Conservation (phyloP, 2,888 invertebrate species). For the Bhutanitis thaidina region DNA sequence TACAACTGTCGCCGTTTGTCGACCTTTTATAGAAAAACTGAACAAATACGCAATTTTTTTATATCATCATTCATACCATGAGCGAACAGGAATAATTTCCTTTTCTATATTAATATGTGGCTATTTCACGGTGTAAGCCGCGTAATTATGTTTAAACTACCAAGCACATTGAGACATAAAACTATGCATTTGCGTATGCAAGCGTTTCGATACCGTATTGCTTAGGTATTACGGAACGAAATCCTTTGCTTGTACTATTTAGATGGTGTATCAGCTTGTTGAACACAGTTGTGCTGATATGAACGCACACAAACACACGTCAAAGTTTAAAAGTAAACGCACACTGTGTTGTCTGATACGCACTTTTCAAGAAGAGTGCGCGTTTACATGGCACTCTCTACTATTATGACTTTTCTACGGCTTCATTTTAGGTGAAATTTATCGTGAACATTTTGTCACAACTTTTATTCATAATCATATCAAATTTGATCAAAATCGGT, state of each 20-base stretch:
- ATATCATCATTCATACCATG: not conserved
- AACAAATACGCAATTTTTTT: too few species aligned
- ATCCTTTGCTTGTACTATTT: conserved; percentile 6
- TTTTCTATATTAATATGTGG: conserved; percentile 13
- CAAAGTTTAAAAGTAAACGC: conserved; percentile 27
- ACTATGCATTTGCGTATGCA: conserved; percentile 6
- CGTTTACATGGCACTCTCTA: conserved; percentile 28
- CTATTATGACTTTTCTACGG: conserved; percentile 14
- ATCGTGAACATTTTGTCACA: too few species aligned
- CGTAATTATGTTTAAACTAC: conserved; percentile 21
- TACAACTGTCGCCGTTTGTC: too few species aligned
- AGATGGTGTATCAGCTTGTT: conserved; percentile 19
- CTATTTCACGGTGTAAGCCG: conserved; percentile 12
- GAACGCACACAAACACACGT: conserved; percentile 16
- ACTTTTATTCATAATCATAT: too few species aligned
- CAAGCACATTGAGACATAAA: conserved; percentile 18
- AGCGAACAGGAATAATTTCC: not conserved
- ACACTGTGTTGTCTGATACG: conserved; percentile 30
- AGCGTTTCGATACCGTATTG: conserved; percentile 3
- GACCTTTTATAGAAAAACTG: too few species aligned
- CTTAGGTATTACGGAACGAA: not conserved
- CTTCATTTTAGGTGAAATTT: not conserved
- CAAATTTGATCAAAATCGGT: too few species aligned
- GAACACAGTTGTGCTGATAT: conserved; percentile 19
- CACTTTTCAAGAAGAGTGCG: conserved; percentile 35